Conservation (phyloP, 2,797 vertebrate species). For the Linurgus olivaceus region DNA sequence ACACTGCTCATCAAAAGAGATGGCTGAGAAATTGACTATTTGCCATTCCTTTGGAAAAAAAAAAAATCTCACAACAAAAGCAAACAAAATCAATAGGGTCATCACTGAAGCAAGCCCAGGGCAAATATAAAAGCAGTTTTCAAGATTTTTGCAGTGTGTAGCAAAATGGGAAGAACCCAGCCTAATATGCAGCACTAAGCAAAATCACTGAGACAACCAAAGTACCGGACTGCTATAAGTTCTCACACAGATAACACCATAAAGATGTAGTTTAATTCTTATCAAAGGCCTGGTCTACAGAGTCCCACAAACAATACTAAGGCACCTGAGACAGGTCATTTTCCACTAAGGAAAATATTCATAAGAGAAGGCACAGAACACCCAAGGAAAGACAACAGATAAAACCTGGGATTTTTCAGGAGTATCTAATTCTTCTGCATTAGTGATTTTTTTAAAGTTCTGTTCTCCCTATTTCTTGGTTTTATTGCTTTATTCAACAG, state of each 20-base stretch:
- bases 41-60: not conserved
- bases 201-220: not conserved
- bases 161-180: not conserved
- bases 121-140: not conserved
- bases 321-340: not conserved
- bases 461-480: not conserved
- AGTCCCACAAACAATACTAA: not conserved
- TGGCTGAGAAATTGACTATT: not conserved
- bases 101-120: not conserved
- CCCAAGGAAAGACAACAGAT: not conserved
- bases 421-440: not conserved
- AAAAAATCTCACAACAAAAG: not conserved
- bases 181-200: not conserved
- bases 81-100: not conserved
- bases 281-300: not conserved
- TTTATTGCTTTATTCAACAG: not conserved
- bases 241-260: not conserved
- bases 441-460: not conserved
- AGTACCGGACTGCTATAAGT: not conserved
- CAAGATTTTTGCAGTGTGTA: not conserved
- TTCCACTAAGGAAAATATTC: not conserved
- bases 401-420: not conserved
- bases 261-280: not conserved
- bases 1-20: not conserved
- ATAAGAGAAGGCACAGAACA: not conserved